Evolutionary conservation across 2,797 vertebrate genomes (phyloP).

Genomic region (Calcarius lapponicus): DNA sequence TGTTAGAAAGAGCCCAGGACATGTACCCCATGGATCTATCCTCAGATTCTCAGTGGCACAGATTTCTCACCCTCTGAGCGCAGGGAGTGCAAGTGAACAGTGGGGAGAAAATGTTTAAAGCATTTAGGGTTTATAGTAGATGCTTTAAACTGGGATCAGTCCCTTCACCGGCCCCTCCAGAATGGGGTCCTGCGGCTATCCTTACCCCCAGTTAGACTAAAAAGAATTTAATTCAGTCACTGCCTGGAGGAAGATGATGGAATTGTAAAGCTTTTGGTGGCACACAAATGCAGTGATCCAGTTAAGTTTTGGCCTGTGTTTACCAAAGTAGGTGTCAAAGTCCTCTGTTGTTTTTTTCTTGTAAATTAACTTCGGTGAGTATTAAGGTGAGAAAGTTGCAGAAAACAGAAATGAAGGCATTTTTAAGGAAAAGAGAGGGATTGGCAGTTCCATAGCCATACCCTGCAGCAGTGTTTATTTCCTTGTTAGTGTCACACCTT

Average conservation of each 20-base stretch:
- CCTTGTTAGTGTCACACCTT: background rate
- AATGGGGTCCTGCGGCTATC: fast-evolving
- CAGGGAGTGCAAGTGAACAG: background rate
- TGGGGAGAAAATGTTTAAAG: background rate
- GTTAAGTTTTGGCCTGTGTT: background rate
- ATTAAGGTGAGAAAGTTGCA: background rate
- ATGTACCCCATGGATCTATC: fast-evolving
- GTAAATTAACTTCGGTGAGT: background rate
- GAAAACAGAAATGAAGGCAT: fast-evolving
- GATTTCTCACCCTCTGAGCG: background rate
- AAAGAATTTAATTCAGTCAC: background rate
- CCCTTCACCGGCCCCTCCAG: background rate
- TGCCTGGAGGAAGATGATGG: background rate
- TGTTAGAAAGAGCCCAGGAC: background rate
- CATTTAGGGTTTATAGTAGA: background rate
- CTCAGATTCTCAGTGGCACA: background rate
- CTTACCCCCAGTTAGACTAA: background rate
- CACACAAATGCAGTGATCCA: background rate
- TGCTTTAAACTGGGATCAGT: background rate
- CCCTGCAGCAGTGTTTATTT: background rate
- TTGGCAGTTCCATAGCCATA: background rate
- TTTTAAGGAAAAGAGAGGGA: background rate
- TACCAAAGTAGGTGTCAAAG: background rate
- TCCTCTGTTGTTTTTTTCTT: background rate
- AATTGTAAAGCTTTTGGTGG: background rate